phyloP scores from a whole-genome alignment of 2,113 vertebrate species.

The Toxostoma redivivum region DNA sequence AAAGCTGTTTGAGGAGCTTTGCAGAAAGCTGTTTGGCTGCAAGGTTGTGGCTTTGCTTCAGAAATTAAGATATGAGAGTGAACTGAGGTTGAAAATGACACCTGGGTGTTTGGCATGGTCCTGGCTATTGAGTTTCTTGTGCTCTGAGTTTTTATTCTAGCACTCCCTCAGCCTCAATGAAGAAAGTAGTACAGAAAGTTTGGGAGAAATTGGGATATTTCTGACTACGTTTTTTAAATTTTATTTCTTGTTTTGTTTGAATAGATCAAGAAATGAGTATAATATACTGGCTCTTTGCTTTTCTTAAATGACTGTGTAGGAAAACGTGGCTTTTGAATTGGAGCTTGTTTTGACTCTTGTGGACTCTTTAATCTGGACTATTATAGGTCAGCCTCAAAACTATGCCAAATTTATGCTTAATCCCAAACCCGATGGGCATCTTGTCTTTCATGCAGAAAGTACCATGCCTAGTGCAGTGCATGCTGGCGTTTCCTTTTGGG shows the following conservation, averaged over 20 bases:
- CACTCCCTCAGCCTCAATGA: accelerated
- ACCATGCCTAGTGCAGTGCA: accelerated
- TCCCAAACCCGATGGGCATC: background rate
- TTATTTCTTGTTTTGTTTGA: background rate
- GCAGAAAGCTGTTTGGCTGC: background rate
- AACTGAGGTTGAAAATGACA: background rate
- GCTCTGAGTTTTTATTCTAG: background rate
- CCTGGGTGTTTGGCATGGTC: background rate
- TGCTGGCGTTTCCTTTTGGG: background rate
- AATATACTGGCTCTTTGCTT: background rate
- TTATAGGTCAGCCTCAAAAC: background rate
- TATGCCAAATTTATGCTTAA: background rate
- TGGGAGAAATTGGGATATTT: accelerated
- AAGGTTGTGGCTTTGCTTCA: background rate
- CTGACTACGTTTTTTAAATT: accelerated
- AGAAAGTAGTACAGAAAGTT: background rate
- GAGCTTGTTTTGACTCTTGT: background rate
- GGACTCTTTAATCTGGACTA: background rate
- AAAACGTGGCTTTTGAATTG: background rate
- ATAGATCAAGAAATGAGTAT: background rate
- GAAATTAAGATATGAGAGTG: background rate
- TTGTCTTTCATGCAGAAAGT: background rate
- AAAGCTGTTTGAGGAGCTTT: background rate
- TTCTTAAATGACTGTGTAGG: background rate
- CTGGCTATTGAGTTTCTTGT: background rate